Evolutionary conservation across 2,888 invertebrate genomes (phyloP).

Genomic region (Anoplius nigerrimus): DNA sequence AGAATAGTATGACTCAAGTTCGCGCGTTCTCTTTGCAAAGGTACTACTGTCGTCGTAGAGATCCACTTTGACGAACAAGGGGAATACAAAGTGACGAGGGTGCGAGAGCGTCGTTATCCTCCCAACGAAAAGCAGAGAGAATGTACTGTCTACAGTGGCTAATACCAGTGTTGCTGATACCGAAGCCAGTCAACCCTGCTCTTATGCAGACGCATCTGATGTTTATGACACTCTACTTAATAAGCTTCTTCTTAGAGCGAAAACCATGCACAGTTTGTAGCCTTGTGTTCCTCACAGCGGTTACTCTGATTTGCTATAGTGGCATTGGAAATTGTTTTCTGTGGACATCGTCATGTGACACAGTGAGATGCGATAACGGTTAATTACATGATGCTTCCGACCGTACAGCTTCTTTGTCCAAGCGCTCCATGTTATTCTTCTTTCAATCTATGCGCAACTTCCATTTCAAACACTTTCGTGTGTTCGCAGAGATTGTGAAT

Average conservation of each 20-base stretch:
- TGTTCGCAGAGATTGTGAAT: too few species aligned
- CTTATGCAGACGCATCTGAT: slow-evolving; percentile 96
- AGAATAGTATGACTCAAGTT: neutral
- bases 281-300: slow-evolving; percentile 93
- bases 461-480: too few species aligned
- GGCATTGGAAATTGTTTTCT: slow-evolving; percentile 96
- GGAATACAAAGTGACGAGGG: too few species aligned
- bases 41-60: slow-evolving; percentile 27
- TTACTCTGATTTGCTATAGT: slow-evolving; percentile 96
- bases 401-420: too few species aligned
- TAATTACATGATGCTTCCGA: slow-evolving; percentile 40
- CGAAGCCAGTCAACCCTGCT: slow-evolving; percentile 97
- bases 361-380: slow-evolving; percentile 67
- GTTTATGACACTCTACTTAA: slow-evolving; percentile 97
- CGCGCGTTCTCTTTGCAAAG: slow-evolving; percentile 23
- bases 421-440: too few species aligned
- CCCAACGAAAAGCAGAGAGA: slow-evolving; percentile 31
- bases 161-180: slow-evolving; percentile 96
- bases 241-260: slow-evolving; percentile 97
- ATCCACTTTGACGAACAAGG: slow-evolving; percentile 18
- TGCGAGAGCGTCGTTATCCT: neutral
- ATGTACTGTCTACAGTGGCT: slow-evolving; percentile 99
- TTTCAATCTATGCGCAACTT: too few species aligned
- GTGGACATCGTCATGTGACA: slow-evolving; percentile 89
- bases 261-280: slow-evolving; percentile 99